Evolutionary conservation across 1,140 invertebrate genomes (phyloP), one percentile per base, ranked within the genome.

Genomic region (Ladona fulva): DNA sequence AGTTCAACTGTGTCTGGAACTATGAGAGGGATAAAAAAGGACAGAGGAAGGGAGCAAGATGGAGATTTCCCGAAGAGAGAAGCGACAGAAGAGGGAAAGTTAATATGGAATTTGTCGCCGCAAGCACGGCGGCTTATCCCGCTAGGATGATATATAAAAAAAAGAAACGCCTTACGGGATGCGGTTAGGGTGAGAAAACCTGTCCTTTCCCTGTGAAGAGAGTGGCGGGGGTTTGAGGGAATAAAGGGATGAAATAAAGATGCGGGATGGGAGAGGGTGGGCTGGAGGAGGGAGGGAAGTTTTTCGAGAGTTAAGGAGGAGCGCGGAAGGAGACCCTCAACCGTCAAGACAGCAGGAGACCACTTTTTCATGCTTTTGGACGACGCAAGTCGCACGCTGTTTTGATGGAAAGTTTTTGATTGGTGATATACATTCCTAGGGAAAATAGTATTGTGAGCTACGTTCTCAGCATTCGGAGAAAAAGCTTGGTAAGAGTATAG

Each of bases 71-170:
- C 44, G 44, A 52, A 52, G 44, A 19, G 10, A 19, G 44, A 11
- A 52, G 44, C 10, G 44, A 52, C 19, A 19, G 44, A 52, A 52
- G 14, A 66, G n/a, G 16, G 12, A 66, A 66, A 66, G 52, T 66
- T 66, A 66, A 66, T 66, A 22, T 22, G 52, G 52, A 66, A 66
- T 66, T 66, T 66, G 52, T 66, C 52, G 52, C 52, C 52, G 52
- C 52, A 66, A 66, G 52, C 52, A 6, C 1, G 16, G 3, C 52
- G 52, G 14, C 52, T 66, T 66, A 66, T 66, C 52, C 52, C 52
- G 52, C n/a, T 3, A 66, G 52, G 29, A 37, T 37, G 29, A 37
- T 37, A 37, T 37, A 66, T 6, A 22, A 66, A 66, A 66, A 66
- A 16, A 66, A 5, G 14, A 66, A 52, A 52, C 44, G 44, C 44